phyloP scores from a whole-genome alignment of 2,888 invertebrate genomes.

The Pyrochroa serraticornis region DNA sequence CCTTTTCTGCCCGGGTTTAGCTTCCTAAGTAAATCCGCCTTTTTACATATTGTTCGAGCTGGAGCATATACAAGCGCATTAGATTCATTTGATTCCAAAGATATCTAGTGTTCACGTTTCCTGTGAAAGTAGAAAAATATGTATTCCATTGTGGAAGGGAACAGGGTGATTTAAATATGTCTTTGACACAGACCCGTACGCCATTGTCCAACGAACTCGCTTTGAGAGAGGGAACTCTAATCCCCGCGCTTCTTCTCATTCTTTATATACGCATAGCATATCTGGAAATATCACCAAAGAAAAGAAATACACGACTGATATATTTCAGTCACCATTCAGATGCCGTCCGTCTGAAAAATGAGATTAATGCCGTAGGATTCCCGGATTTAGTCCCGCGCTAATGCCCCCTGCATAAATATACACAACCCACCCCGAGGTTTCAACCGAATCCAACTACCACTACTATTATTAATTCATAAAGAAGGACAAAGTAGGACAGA shows the following conservation, averaged over 20 bases:
- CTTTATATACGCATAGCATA: conserved; percentile 37
- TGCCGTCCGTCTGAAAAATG: conserved; percentile 24
- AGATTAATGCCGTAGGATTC: conserved; percentile 23
- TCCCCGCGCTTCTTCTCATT: conserved; percentile 36
- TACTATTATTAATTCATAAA: too few species aligned
- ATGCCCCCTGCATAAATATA: too few species aligned
- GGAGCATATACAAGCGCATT: conserved; percentile 28
- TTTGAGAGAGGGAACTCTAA: conserved; percentile 34
- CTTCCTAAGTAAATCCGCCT: too few species aligned
- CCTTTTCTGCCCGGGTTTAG: too few species aligned
- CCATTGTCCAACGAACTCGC: conserved; percentile 39
- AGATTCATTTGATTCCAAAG: conserved; percentile 23
- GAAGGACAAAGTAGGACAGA: too few species aligned
- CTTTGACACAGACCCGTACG: conserved; percentile 39
- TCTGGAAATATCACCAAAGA: conserved; percentile 29
- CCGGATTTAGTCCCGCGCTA: too few species aligned
- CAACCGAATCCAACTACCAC: too few species aligned
- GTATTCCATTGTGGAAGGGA: conserved; percentile 48
- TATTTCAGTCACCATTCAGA: conserved; percentile 27
- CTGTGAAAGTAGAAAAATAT: conserved; percentile 51
- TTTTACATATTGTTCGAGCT: conserved; percentile 22
- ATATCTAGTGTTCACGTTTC: conserved; percentile 35
- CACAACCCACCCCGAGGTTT: too few species aligned
- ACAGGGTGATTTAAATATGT: conserved; percentile 50
- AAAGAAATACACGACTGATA: conserved; percentile 22